These are phyloP conservation scores for Gambusia yucatana DNA, from an alignment of 2,797 vertebrate species.

Conservation along the genomic window DNA sequence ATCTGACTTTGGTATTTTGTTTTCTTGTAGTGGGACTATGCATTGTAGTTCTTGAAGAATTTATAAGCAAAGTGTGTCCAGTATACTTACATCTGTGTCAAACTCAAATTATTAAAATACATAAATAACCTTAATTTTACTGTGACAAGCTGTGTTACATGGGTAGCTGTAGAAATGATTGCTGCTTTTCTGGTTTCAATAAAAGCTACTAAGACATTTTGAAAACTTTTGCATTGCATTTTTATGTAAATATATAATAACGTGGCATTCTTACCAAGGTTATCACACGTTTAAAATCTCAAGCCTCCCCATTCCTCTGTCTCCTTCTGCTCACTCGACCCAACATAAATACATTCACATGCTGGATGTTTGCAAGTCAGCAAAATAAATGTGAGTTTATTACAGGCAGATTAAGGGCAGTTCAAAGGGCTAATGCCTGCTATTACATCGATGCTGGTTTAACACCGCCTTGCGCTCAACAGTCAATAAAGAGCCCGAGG, in stretches of 20 bases:
- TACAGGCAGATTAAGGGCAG: slow-evolving; percentile 75
- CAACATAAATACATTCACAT: slow-evolving; percentile 19
- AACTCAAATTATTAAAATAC: background rate
- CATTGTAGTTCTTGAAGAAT: background rate
- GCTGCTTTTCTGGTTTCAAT: background rate
- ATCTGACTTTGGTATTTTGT: background rate
- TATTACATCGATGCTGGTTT: slow-evolving; percentile 77
- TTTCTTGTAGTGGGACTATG: background rate
- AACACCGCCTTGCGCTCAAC: slow-evolving; percentile 72
- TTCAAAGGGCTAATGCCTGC: slow-evolving; percentile 79
- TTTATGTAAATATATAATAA: background rate
- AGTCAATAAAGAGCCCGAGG: slow-evolving; percentile 77
- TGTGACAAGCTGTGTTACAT: background rate
- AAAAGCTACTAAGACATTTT: background rate
- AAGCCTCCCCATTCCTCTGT: background rate
- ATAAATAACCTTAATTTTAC: background rate
- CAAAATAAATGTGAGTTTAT: slow-evolving; percentile 76
- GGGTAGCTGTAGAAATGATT: background rate
- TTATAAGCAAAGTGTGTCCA: background rate
- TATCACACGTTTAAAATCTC: background rate
- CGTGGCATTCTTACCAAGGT: background rate
- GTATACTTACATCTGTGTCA: background rate
- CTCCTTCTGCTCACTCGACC: slow-evolving; percentile 1
- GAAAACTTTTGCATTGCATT: background rate
- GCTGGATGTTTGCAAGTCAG: slow-evolving; percentile 32